These are phyloP conservation scores for Neogobius melanostomus DNA, from an alignment of 2,113 vertebrate species.

Conservation along the genomic window DNA sequence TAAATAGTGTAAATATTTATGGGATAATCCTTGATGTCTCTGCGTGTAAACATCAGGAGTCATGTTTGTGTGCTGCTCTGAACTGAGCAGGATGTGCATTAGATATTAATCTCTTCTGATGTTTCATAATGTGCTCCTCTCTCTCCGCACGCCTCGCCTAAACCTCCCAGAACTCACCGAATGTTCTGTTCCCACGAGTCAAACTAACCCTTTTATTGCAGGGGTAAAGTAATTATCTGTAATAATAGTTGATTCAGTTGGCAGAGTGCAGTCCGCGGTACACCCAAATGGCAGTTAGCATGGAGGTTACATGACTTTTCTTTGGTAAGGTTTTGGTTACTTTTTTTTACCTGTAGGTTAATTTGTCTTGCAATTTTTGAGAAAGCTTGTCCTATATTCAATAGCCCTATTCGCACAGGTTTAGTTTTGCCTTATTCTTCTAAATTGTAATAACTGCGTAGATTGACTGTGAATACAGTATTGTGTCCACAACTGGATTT, in stretches of 20 bases:
- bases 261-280: no score
- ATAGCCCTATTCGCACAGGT: no score
- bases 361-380: no score
- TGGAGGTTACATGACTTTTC: no score
- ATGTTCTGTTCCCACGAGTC: not conserved
- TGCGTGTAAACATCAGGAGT: not conserved
- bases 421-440: no score
- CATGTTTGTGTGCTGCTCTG: not conserved
- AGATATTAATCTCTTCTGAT: not conserved
- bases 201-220: constrained; percentile 5
- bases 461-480: no score
- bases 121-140: not conserved
- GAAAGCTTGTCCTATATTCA: no score
- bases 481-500: no score
- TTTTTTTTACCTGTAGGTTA: no score
- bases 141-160: constrained; percentile 3
- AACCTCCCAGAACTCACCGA: not conserved
- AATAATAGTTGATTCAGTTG: not conserved
- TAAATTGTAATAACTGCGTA: no score
- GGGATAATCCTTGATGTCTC: not conserved
- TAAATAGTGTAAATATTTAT: constrained; percentile 1
- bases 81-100: not conserved
- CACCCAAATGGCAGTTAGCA: no score
- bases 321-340: no score
- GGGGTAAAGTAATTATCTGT: not conserved